These are phyloP conservation scores for Bergia sp. DNA, from an alignment of 92 coral and sea anemone genomes.

Conservation along the genomic window DNA sequence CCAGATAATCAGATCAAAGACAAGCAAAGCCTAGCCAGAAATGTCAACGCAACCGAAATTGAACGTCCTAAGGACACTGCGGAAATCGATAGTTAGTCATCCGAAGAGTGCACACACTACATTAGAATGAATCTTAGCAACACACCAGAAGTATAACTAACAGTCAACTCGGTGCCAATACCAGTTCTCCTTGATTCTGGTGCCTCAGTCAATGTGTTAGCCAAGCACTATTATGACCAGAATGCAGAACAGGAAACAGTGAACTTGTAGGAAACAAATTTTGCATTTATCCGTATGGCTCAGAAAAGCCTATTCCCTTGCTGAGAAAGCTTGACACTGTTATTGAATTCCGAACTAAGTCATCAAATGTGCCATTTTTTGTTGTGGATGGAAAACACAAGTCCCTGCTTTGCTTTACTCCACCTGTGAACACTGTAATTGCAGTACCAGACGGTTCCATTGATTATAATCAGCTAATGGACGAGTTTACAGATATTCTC, in stretches of 20 bases:
- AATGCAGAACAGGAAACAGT: constrained; percentile 12
- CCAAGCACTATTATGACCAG: constrained; percentile 28
- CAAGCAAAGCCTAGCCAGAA: constrained; percentile 25
- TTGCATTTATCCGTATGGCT: constrained; percentile 31
- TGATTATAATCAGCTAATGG: constrained; percentile 28
- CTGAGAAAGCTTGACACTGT: constrained; percentile 29
- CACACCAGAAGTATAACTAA: constrained; percentile 5
- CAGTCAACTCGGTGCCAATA: constrained; percentile 34
- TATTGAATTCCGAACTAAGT: not conserved
- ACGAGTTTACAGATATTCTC: constrained; percentile 54
- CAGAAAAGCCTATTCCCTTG: constrained; percentile 32
- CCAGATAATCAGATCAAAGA: constrained; percentile 14
- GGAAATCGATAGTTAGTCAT: constrained; percentile 1
- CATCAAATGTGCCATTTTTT: constrained; percentile 21
- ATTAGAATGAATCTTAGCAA: not conserved
- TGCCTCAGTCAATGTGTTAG: constrained; percentile 52
- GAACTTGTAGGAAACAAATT: constrained; percentile 26
- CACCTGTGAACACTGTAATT: constrained; percentile 30
- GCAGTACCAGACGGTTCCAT: not conserved
- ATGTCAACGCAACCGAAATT: not conserved
- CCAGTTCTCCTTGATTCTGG: constrained; percentile 62
- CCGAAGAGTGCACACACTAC: constrained; percentile 3
- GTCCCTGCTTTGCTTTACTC: constrained; percentile 47
- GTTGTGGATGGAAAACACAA: constrained; percentile 41
- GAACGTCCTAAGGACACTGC: not conserved